These are phyloP conservation scores for Cetonia aurata DNA, from an alignment of 2,888 invertebrate genomes.

Conservation along the genomic window DNA sequence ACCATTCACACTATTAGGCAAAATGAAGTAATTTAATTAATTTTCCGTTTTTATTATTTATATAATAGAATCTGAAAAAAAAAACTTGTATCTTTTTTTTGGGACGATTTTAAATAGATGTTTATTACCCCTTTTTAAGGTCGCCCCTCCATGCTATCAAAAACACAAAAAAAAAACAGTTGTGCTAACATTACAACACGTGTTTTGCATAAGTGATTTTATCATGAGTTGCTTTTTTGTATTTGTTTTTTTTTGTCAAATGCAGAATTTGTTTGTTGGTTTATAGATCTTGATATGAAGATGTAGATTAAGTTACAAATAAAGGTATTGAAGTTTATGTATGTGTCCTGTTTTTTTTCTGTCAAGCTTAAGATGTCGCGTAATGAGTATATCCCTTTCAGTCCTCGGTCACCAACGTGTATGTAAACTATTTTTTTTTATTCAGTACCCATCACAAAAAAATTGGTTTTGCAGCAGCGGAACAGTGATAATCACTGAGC, in stretches of 20 bases:
- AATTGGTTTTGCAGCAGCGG: too few species aligned
- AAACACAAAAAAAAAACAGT: not conserved
- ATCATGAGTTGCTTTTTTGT: constrained; percentile 31
- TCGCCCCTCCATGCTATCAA: not conserved
- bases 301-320: constrained; percentile 43
- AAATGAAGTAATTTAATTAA: not conserved
- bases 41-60: not conserved
- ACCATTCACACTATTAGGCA: not conserved
- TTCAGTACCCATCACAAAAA: too few species aligned
- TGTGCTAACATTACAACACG: constrained; percentile 5
- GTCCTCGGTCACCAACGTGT: too few species aligned
- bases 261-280: constrained; percentile 41
- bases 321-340: constrained; percentile 43
- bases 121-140: too few species aligned
- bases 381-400: too few species aligned
- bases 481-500: too few species aligned
- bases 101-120: not conserved
- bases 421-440: too few species aligned
- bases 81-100: not conserved
- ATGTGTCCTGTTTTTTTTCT: constrained; percentile 1
- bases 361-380: too few species aligned
- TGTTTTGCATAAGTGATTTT: constrained; percentile 8
- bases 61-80: too few species aligned
- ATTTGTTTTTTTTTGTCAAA: constrained; percentile 15
- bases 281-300: constrained; percentile 43